Base-by-base conservation (phyloP, 2,888 invertebrate genomes). In the Epistrophe grossulariae region DNA sequence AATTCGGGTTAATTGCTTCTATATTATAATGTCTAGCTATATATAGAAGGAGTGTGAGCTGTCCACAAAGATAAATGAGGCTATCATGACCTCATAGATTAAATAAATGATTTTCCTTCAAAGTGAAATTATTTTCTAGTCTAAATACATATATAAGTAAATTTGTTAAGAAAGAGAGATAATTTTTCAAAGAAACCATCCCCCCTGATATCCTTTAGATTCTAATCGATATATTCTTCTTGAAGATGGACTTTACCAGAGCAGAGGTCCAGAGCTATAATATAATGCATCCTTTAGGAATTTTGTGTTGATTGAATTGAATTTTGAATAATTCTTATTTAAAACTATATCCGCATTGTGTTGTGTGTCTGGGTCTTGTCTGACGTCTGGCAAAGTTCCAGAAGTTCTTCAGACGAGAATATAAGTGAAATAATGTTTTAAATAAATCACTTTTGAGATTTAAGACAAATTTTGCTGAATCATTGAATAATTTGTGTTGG, bases 11-110 rank as follows among this genome's bases (percentile, higher is more conserved):
- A 68, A 68, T 68, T 50, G 50, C 66, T 68, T 35, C 15, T 17
- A 55, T 15, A 55, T 15, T 17, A 55, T 15, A 55, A 28, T 55
- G 15, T 28, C 13, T 28, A 55, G 55, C n/a, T 55, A 8, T 24
- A 28, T 19, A 62, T n/a, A 24, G 3, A 24, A 24, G 24, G 28
- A 17, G 11, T 31, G 13, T 4, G 19, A 48, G 70, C 19, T 40
- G 55, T 55, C 64, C 70, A 48, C 48, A 76, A n/a, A 82, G 77
- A 82, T 71, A 57, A 82, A 82, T 82, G 70, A 57, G 40, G 10
- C 62, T 40, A 81, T 57, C 48, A 57, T 45, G 50, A 64, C 55
- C 71, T n/a, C 77, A 82, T 40, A 57, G 48, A 57, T 82, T 77
- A 57, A 71, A 71, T 64, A 38, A 64, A 64, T 55, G 2, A 50